Percentiles rank a stretch among this genome's conserved stretches.
These are phyloP conservation scores for Muscina levida DNA, from an alignment of 2,888 invertebrate species.

Conservation along the genomic window DNA sequence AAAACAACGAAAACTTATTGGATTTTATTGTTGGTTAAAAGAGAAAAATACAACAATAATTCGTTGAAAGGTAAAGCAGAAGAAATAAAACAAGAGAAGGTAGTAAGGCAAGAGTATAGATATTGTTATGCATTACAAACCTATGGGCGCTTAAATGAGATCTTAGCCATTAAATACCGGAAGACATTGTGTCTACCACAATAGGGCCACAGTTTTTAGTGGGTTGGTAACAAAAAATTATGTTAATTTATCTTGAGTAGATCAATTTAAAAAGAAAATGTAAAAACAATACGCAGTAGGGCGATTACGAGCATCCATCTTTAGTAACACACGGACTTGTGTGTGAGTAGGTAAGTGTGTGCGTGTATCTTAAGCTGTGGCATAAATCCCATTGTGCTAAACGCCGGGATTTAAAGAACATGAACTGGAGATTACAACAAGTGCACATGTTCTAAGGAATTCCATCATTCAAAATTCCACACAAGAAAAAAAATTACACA, in stretches of 20 bases:
- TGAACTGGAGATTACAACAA: slow-evolving; percentile 38
- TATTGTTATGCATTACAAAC: slow-evolving; percentile 11
- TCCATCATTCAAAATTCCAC: not conserved
- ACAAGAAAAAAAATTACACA: slow-evolving; percentile 57
- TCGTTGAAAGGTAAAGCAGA: no score
- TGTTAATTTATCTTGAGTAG: slow-evolving; percentile 77
- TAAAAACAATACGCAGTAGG: not conserved
- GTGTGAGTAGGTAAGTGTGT: no score
- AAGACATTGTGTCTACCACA: slow-evolving; percentile 67
- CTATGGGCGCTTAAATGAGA: slow-evolving; percentile 44
- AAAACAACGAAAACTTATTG: slow-evolving; percentile 49
- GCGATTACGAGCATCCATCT: slow-evolving; percentile 32
- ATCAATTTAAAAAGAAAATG: slow-evolving; percentile 70
- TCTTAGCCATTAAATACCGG: slow-evolving; percentile 58
- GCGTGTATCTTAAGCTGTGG: slow-evolving; percentile 18
- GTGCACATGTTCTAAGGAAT: slow-evolving; percentile 48
- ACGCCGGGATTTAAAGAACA: slow-evolving; percentile 52
- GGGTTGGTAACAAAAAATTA: slow-evolving; percentile 60
- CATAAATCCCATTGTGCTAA: slow-evolving; percentile 53
- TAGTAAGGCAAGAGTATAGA: slow-evolving; percentile 19
- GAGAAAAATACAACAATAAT: slow-evolving; percentile 10
- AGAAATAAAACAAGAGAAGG: not conserved
- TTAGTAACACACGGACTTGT: not conserved
- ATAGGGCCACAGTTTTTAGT: slow-evolving; percentile 41
- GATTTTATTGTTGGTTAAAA: slow-evolving; percentile 35